Percentiles rank a stretch among this genome's conserved stretches.
These are phyloP conservation scores for Microctonus aethiopoides DNA, from an alignment of 2,888 invertebrate species.

Conservation along the genomic window DNA sequence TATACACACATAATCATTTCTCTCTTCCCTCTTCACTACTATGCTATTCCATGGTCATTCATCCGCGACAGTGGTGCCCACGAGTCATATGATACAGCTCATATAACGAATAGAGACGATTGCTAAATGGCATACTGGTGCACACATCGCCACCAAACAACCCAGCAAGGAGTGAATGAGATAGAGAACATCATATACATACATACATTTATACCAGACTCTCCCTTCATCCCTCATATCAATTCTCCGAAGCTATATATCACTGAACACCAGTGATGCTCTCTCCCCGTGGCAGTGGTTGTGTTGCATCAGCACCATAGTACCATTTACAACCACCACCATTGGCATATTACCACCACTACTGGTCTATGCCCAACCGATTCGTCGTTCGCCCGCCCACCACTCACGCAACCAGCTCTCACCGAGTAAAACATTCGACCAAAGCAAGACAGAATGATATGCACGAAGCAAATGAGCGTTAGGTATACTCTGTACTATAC, in stretches of 20 bases:
- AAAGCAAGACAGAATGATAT: not conserved
- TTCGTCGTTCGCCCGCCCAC: conserved; percentile 7
- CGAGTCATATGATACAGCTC: conserved; percentile 25
- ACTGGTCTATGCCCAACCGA: too few relatives aligned
- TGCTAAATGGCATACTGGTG: conserved; percentile 29
- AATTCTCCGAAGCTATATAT: conserved; percentile 28
- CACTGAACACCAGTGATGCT: conserved; percentile 27
- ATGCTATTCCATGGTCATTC: conserved; percentile 23
- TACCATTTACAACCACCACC: not conserved
- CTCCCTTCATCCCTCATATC: conserved; percentile 28
- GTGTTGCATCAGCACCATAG: not conserved
- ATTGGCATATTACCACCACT: not conserved
- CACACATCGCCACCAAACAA: not conserved
- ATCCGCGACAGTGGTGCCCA: conserved; percentile 25
- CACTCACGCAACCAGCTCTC: conserved; percentile 2
- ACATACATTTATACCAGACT: too few relatives aligned
- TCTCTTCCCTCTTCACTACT: not conserved
- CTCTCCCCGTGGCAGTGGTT: conserved; percentile 17
- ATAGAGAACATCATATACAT: conserved; percentile 4
- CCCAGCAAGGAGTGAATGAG: not conserved
- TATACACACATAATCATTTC: not conserved
- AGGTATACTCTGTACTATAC: not conserved
- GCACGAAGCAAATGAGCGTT: conserved; percentile 8
- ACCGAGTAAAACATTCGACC: conserved; percentile 7
- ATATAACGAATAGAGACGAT: conserved; percentile 21